These are phyloP conservation scores for Grammomys surdaster DNA, from an alignment of 2,113 vertebrate genomes.

Conservation along the genomic window DNA sequence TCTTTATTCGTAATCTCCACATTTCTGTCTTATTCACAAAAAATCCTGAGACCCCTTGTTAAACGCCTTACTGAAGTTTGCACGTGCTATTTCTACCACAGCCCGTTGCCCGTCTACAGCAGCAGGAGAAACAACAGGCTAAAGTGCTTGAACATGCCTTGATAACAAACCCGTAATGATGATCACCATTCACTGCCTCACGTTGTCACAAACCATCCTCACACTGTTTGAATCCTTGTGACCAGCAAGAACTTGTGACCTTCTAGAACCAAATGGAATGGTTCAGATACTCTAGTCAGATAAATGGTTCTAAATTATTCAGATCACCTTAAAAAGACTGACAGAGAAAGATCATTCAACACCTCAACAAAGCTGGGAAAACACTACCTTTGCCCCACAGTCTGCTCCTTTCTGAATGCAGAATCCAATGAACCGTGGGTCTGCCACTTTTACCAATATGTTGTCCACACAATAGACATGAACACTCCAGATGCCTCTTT, in stretches of 20 bases:
- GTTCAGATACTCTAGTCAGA: not conserved
- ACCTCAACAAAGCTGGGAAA: not conserved
- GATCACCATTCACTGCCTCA: not conserved
- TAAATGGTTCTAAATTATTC: not conserved
- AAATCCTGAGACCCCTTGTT: not conserved
- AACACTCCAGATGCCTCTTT: slow-evolving; percentile 89
- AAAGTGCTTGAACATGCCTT: not conserved
- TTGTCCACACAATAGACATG: slow-evolving; percentile 98
- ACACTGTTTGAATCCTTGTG: not conserved
- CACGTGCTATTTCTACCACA: not conserved
- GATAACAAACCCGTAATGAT: not conserved
- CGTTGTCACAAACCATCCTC: not conserved
- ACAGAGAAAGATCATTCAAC: not conserved
- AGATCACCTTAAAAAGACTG: not conserved
- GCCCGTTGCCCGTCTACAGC: not conserved
- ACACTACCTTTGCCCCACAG: slow-evolving; percentile 97
- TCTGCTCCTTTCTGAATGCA: slow-evolving; percentile 95
- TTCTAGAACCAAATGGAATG: not conserved
- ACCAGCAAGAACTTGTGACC: not conserved
- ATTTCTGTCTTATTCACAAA: not conserved
- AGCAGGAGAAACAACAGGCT: not conserved
- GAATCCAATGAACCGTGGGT: slow-evolving; percentile 96
- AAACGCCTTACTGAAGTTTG: not conserved
- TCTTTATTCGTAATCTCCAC: not conserved
- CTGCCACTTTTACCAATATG: slow-evolving; percentile 97